Evolutionary conservation across 2,888 invertebrate genomes (phyloP).

Genomic region (Aporophyla nigra): DNA sequence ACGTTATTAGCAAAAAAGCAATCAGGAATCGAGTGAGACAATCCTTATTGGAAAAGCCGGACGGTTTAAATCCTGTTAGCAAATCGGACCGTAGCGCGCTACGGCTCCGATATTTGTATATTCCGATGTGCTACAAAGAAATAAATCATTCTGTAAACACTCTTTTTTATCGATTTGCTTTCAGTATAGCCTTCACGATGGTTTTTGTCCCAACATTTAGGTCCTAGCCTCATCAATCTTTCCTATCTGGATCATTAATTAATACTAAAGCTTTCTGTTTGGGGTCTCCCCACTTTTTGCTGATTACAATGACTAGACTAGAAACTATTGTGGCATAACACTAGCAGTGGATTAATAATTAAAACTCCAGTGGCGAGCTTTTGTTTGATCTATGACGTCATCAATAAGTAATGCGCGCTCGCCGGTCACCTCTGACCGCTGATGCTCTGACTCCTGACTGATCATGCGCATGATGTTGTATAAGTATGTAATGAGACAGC

Average conservation of each 20-base stretch:
- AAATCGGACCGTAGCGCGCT: constrained; percentile 44
- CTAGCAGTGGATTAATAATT: constrained; percentile 17
- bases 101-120: constrained; percentile 2
- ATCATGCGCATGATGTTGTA: constrained; percentile 47
- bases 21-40: constrained; percentile 58
- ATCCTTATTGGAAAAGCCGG: constrained; percentile 62
- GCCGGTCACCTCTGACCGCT: constrained; percentile 50
- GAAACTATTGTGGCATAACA: neutral
- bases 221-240: constrained; percentile 42
- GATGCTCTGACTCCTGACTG: constrained; percentile 39
- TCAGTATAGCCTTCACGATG: constrained; percentile 20
- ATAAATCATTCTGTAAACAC: constrained; percentile 31
- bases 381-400: constrained; percentile 43
- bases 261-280: constrained; percentile 32
- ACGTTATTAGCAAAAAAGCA: constrained; percentile 69
- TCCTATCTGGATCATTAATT: constrained; percentile 31
- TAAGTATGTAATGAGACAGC: constrained; percentile 59
- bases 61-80: constrained; percentile 57
- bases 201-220: constrained; percentile 31
- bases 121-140: constrained; percentile 15
- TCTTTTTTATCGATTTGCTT: constrained; percentile 42
- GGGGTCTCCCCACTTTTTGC: constrained; percentile 24
- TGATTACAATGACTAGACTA: constrained; percentile 4
- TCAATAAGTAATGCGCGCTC: constrained; percentile 34
- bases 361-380: constrained; percentile 29